These are phyloP conservation scores for Muricea muricata DNA, from an alignment of 92 coral and sea anemone genomes.

Conservation along the genomic window DNA sequence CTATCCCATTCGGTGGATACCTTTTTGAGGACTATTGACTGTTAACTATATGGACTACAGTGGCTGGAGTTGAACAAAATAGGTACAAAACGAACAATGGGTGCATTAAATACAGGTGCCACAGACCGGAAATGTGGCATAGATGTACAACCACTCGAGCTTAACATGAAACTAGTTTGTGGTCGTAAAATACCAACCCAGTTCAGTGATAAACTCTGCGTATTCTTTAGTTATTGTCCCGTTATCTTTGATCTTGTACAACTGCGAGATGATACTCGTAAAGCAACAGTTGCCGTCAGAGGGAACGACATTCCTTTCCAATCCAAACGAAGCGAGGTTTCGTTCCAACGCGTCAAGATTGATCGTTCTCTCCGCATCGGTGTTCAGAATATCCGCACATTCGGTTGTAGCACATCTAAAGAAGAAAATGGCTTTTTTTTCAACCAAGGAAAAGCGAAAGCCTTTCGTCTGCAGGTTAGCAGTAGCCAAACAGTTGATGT, in stretches of 20 bases:
- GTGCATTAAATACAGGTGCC: no score
- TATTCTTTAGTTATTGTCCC: constrained; percentile 5
- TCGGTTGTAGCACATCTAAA: constrained; percentile 2
- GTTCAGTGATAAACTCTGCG: not conserved
- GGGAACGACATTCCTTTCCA: constrained; percentile 50
- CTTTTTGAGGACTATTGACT: no score
- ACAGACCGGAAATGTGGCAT: no score
- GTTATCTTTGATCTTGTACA: constrained; percentile 34
- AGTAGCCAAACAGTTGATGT: no score
- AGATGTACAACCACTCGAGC: no score
- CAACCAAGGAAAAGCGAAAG: no score
- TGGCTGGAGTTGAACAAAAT: no score
- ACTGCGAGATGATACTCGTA: constrained; percentile 53
- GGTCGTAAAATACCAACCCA: constrained; percentile 13
- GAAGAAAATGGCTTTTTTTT: not conserved
- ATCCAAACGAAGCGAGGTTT: constrained; percentile 68
- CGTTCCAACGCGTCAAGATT: constrained; percentile 49
- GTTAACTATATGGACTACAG: no score
- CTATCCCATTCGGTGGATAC: no score
- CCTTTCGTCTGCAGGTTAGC: no score
- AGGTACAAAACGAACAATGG: no score
- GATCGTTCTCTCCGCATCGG: constrained; percentile 37
- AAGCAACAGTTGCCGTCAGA: constrained; percentile 76
- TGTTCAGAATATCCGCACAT: constrained; percentile 1
- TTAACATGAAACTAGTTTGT: no score